Conservation (phyloP, 2,113 vertebrate species). For the Zapornia atra region DNA sequence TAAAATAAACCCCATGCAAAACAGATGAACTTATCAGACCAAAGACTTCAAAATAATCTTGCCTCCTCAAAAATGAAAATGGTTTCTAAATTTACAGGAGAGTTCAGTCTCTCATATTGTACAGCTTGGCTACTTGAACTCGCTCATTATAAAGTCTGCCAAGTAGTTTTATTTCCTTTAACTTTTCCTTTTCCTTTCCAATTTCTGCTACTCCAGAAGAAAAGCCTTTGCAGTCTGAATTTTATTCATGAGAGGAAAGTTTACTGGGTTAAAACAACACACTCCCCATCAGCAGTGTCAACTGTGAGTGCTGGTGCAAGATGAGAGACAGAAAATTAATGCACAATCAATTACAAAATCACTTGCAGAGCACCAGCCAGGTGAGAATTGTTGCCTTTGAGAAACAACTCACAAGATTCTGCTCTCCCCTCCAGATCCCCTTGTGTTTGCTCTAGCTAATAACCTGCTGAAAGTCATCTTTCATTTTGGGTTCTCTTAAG, state of each 20-base stretch:
- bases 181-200: no score
- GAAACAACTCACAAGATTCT: background rate
- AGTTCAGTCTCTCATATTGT: background rate
- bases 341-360: conserved; percentile 42
- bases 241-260: background rate
- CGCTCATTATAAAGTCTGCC: background rate
- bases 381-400: background rate
- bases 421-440: background rate
- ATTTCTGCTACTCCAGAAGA: background rate
- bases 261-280: background rate
- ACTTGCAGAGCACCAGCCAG: background rate
- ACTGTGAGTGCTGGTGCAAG: background rate
- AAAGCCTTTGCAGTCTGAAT: accelerated
- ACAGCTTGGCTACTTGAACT: background rate
- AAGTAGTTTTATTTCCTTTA: background rate
- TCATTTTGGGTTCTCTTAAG: background rate
- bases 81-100: background rate
- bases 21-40: accelerated
- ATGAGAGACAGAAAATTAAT: conserved; percentile 23
- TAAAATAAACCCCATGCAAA: background rate
- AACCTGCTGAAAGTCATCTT: background rate
- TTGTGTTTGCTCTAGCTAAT: background rate
- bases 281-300: background rate
- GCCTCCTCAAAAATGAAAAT: background rate
- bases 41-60: background rate